These are phyloP conservation scores for Drosophila paranaensis DNA, from an alignment of 2,888 invertebrate genomes.

Conservation along the genomic window DNA sequence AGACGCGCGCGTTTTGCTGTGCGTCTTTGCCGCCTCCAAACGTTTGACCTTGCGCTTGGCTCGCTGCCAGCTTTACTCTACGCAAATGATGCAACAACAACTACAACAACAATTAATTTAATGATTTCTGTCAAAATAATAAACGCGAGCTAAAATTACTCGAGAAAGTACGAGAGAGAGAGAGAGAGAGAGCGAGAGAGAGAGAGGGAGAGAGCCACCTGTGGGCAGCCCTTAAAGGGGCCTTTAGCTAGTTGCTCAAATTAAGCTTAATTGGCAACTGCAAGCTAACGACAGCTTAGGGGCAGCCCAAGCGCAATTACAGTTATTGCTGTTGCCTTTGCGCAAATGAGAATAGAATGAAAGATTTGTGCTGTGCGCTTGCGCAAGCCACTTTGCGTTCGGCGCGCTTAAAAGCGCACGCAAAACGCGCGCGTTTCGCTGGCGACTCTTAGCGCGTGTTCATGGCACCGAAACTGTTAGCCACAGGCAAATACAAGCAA, in stretches of 20 bases:
- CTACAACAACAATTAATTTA: slow-evolving; percentile 10
- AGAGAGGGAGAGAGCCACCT: slow-evolving; percentile 5
- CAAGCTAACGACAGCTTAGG: slow-evolving; percentile 18
- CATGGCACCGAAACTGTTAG: slow-evolving; percentile 17
- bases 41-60: slow-evolving; percentile 50
- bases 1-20: slow-evolving; percentile 18
- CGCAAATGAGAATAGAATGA: neutral
- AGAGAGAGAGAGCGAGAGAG: neutral
- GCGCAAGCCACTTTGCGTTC: slow-evolving; percentile 2
- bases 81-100: slow-evolving; percentile 25
- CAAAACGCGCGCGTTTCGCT: slow-evolving; percentile 6
- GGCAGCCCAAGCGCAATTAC: slow-evolving; percentile 24
- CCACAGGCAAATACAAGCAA: neutral
- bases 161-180: neutral
- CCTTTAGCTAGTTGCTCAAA: slow-evolving; percentile 26
- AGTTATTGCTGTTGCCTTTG: slow-evolving; percentile 2
- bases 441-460: slow-evolving; percentile 29
- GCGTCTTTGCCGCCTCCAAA: slow-evolving; percentile 14
- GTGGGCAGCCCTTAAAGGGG: slow-evolving; percentile 5
- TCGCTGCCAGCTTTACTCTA: slow-evolving; percentile 40
- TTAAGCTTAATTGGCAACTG: slow-evolving; percentile 58
- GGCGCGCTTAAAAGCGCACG: neutral
- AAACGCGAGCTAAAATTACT: neutral
- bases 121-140: slow-evolving; percentile 15
- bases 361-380: neutral